These are phyloP conservation scores for Polia nebulosa DNA, from an alignment of 2,888 invertebrate species.

Conservation along the genomic window DNA sequence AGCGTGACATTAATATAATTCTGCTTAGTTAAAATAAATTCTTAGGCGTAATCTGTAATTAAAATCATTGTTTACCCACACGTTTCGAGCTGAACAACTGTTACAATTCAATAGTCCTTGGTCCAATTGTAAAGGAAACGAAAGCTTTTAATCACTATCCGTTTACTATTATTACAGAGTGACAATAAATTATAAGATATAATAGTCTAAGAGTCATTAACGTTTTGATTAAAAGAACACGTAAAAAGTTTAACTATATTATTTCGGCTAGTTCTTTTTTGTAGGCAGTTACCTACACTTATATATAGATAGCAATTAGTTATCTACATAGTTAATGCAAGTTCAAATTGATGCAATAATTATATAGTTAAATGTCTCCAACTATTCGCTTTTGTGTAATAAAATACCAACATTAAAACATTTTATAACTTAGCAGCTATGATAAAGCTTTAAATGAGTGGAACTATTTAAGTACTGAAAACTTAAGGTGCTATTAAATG, in stretches of 20 bases:
- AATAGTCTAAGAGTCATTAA: slow-evolving; percentile 58
- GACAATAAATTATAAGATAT: slow-evolving; percentile 75
- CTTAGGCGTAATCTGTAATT: slow-evolving; percentile 64
- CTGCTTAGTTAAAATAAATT: slow-evolving; percentile 55
- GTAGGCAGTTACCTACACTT: slow-evolving; percentile 4
- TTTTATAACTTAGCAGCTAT: too few species aligned
- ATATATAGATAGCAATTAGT: slow-evolving; percentile 1
- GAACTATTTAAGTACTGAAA: too few species aligned
- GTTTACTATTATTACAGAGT: slow-evolving; percentile 69
- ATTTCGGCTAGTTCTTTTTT: slow-evolving; percentile 24
- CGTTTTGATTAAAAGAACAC: slow-evolving; percentile 6
- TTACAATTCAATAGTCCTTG: slow-evolving; percentile 74
- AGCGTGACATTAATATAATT: slow-evolving; percentile 36
- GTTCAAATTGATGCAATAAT: slow-evolving; percentile 8
- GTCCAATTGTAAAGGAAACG: slow-evolving; percentile 75
- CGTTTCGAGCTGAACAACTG: slow-evolving; percentile 52
- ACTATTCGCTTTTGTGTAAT: too few species aligned
- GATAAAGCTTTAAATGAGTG: too few species aligned
- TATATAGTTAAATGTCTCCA: slow-evolving; percentile 1
- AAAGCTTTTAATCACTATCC: slow-evolving; percentile 76
- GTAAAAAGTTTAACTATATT: slow-evolving; percentile 3
- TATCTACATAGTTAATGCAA: not conserved
- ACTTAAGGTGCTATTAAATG: too few species aligned
- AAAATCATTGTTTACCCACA: slow-evolving; percentile 70
- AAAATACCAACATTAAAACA: too few species aligned